Conservation (phyloP, 2,888 invertebrate genomes). For the Diarsia dahlii region DNA sequence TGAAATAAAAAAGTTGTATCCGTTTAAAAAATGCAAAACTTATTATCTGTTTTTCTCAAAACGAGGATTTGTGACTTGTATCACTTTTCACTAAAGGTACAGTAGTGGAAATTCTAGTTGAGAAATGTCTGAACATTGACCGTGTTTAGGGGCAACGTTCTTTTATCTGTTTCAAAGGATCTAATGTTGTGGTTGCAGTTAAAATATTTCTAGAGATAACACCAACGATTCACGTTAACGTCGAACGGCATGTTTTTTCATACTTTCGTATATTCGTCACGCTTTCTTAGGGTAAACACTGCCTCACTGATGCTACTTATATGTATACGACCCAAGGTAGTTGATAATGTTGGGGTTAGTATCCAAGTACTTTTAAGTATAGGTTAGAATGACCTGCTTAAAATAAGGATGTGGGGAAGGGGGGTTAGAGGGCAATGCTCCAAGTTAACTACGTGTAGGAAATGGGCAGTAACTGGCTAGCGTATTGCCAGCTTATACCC, state of each 20-base stretch:
- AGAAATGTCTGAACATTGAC: slow-evolving; percentile 71
- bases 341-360: slow-evolving; percentile 1
- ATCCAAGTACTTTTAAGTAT: slow-evolving; percentile 19
- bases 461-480: slow-evolving; percentile 45
- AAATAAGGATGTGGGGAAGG: slow-evolving; percentile 21
- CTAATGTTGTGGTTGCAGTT: slow-evolving; percentile 57
- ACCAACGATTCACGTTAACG: slow-evolving; percentile 19
- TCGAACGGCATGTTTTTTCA: slow-evolving; percentile 45
- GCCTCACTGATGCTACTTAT: slow-evolving; percentile 16
- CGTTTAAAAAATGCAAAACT: too few species aligned
- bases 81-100: too few species aligned
- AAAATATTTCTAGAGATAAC: slow-evolving; percentile 53
- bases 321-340: slow-evolving; percentile 7
- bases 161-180: slow-evolving; percentile 70
- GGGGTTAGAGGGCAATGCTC: slow-evolving; percentile 50
- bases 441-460: slow-evolving; percentile 33
- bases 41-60: too few species aligned
- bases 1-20: too few species aligned
- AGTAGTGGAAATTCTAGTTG: slow-evolving; percentile 76
- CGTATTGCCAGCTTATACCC: slow-evolving; percentile 37
- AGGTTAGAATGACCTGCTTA: slow-evolving; percentile 43
- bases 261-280: slow-evolving; percentile 44
- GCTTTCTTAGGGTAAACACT: slow-evolving; percentile 45
- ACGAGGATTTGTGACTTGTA: too few species aligned
- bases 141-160: slow-evolving; percentile 70